A percentile compares a stretch with the other conserved stretches of the same genome.
These are phyloP conservation scores for Eleginops maclovinus DNA, from an alignment of 2,113 vertebrate species.

Conservation along the genomic window DNA sequence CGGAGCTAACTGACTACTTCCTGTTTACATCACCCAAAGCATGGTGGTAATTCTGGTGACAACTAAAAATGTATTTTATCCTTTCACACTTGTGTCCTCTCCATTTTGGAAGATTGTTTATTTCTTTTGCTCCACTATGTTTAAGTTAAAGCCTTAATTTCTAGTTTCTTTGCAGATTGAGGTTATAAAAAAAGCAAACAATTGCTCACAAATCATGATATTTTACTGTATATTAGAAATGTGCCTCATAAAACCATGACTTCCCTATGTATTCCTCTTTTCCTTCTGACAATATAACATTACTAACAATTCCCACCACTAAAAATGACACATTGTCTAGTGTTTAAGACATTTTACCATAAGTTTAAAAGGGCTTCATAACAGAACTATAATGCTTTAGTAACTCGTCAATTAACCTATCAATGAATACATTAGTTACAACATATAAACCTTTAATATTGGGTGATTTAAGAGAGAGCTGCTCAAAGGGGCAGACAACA, in stretches of 20 bases:
- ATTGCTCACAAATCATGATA: background rate
- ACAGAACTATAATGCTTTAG: background rate
- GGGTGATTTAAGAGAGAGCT: background rate
- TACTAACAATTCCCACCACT: background rate
- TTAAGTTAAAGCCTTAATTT: background rate
- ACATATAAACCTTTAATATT: background rate
- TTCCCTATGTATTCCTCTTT: too few relatives aligned
- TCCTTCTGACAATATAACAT: too few relatives aligned
- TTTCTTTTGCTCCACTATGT: background rate
- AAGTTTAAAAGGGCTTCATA: background rate
- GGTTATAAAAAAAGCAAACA: background rate
- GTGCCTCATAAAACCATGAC: too few relatives aligned
- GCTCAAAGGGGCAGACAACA: background rate
- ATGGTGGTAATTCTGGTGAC: background rate
- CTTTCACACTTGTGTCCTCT: background rate
- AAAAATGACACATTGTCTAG: background rate
- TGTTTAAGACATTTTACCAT: background rate
- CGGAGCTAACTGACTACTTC: background rate
- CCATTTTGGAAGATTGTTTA: background rate
- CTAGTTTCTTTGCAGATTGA: background rate
- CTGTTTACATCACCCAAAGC: conserved; percentile 8
- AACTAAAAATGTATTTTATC: background rate
- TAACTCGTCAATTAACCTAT: background rate
- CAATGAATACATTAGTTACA: background rate
- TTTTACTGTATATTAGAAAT: background rate